Percentiles rank a stretch among this genome's conserved stretches.
Conservation (phyloP, 1,140 invertebrate genomes). For the Coptotermes formosanus region DNA sequence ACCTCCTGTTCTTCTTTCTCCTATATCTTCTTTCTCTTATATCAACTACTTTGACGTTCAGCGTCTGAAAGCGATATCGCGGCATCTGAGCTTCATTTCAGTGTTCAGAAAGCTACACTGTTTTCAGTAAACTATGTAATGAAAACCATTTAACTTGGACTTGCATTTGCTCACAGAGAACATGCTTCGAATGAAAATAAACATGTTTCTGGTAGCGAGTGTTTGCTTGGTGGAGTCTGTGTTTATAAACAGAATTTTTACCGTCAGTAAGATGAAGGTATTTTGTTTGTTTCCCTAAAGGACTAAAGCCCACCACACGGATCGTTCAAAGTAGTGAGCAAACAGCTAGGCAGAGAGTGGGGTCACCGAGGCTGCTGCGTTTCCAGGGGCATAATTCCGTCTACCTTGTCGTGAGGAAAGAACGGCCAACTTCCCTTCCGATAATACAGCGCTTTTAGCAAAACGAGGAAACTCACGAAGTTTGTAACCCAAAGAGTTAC, state of each 20-base stretch:
- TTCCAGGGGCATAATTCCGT: neutral
- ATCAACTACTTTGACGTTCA: no score
- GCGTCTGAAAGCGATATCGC: no score
- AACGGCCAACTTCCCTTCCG: neutral
- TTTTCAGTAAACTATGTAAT: neutral
- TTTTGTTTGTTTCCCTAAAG: neutral
- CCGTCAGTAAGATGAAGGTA: neutral
- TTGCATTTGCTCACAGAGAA: no score
- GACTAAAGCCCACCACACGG: neutral
- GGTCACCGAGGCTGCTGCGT: neutral
- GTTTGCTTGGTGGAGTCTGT: neutral
- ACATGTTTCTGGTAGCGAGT: neutral
- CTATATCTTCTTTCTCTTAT: no score
- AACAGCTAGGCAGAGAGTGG: neutral
- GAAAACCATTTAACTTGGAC: neutral
- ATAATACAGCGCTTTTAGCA: no score
- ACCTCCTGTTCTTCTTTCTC: no score
- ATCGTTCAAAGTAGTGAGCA: neutral
- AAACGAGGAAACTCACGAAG: no score
- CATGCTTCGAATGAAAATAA: neutral
- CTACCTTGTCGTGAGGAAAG: neutral
- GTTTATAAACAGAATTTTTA: conserved; percentile 1
- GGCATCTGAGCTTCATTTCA: no score
- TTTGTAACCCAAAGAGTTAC: no score
- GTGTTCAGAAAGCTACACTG: no score